Evolutionary conservation across 2,113 vertebrate species (phyloP).

Genomic region (Esox niger): DNA sequence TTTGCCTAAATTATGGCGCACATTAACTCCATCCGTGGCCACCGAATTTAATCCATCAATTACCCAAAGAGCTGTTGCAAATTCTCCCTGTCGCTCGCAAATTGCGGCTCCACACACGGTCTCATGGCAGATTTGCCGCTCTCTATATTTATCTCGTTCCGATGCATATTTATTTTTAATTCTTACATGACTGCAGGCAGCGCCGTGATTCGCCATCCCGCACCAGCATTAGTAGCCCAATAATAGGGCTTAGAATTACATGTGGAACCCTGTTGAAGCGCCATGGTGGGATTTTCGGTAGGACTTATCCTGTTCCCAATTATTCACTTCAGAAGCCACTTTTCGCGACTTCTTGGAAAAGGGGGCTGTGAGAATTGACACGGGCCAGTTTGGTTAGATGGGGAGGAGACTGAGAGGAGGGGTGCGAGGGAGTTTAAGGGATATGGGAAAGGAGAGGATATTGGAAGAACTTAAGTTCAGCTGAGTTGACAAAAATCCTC

Average conservation of each 20-base stretch:
- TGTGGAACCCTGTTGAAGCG: conserved; percentile 74
- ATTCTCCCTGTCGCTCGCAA: conserved; percentile 70
- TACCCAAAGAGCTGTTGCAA: conserved; percentile 73
- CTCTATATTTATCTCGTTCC: conserved; percentile 79
- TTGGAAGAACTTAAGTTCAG: neutral
- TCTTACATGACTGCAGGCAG: conserved; percentile 78
- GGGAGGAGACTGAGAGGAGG: conserved; percentile 50
- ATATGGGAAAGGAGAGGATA: conserved; percentile 35
- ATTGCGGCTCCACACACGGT: conserved; percentile 64
- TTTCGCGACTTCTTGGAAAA: conserved; percentile 66
- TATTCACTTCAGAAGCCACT: conserved; percentile 69
- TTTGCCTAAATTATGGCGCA: conserved; percentile 66
- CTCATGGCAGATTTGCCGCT: conserved; percentile 73
- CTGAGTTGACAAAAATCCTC: too few relatives aligned
- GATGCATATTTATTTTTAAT: conserved; percentile 83
- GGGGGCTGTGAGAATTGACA: conserved; percentile 54
- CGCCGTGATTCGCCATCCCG: conserved; percentile 76
- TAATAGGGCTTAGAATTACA: conserved; percentile 80
- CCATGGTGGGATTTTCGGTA: conserved; percentile 76
- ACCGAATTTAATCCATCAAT: conserved; percentile 81
- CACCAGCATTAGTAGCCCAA: conserved; percentile 73
- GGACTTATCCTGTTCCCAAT: conserved; percentile 79
- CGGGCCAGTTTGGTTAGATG: conserved; percentile 58
- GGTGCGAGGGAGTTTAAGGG: conserved; percentile 38
- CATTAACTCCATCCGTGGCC: conserved; percentile 72